Conservation (phyloP, 2,113 vertebrate species). For the Urocynchramus pylzowi region DNA sequence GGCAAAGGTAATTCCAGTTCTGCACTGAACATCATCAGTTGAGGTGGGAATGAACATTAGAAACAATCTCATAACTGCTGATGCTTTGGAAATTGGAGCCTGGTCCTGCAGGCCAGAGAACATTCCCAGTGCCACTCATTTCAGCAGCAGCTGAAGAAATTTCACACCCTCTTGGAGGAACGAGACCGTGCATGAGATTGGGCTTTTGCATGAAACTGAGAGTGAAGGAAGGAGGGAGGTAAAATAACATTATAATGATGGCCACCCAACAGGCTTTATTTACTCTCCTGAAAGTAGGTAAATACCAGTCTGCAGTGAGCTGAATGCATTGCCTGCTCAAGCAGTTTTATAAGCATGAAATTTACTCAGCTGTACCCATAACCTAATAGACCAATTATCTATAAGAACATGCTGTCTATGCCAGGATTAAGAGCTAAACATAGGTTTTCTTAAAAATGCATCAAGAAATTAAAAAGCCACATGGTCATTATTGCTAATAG, state of each 20-base stretch:
- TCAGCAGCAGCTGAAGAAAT: neutral
- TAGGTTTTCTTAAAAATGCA: neutral
- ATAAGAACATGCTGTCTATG: neutral
- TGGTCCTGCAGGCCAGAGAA: neutral
- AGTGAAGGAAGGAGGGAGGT: neutral
- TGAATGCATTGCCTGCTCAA: conserved; percentile 37
- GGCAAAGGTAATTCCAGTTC: neutral
- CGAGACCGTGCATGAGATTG: fast-evolving
- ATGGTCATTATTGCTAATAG: neutral
- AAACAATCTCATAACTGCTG: neutral
- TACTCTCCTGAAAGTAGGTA: conserved; percentile 39
- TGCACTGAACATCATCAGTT: neutral
- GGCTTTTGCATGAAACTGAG: neutral
- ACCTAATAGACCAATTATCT: conserved; percentile 25
- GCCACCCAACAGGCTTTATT: neutral
- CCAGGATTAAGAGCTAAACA: neutral
- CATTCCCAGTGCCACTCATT: neutral
- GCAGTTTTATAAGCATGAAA: conserved; percentile 23
- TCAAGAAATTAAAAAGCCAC: conserved; percentile 1
- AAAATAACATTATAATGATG: neutral
- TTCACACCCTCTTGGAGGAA: neutral
- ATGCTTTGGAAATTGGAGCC: neutral
- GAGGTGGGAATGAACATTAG: neutral
- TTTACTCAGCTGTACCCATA: conserved; percentile 36
- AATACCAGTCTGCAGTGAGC: conserved; percentile 31